Evolutionary conservation across 2,113 vertebrate species (phyloP).

Genomic region (Myodes glareolus): DNA sequence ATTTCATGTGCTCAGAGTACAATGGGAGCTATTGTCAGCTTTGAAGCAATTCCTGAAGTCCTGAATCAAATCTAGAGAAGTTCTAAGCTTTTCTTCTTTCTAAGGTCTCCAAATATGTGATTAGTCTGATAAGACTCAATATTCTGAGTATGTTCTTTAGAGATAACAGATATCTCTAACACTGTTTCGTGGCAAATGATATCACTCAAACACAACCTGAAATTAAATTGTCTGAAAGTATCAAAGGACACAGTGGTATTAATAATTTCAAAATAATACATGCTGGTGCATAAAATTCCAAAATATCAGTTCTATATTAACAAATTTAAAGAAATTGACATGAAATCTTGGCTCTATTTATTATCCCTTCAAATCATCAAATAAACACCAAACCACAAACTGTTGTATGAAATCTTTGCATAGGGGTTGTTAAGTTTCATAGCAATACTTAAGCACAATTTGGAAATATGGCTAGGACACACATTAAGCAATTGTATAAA

Average conservation of each 20-base stretch:
- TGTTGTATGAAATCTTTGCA: background rate
- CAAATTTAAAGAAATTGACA: background rate
- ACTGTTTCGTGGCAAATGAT: background rate
- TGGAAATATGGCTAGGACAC: background rate
- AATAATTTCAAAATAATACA: conserved; percentile 36
- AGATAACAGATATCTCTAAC: background rate
- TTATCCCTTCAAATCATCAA: background rate
- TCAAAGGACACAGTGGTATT: background rate
- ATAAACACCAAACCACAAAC: background rate
- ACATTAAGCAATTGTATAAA: background rate
- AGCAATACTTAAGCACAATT: background rate
- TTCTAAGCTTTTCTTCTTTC: background rate
- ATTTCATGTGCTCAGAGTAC: background rate
- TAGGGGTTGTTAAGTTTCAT: background rate
- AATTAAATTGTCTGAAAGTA: background rate
- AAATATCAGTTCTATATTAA: background rate
- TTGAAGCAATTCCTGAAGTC: background rate
- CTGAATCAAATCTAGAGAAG: background rate
- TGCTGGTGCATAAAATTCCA: background rate
- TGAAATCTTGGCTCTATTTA: background rate
- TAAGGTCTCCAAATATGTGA: background rate
- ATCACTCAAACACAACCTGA: background rate
- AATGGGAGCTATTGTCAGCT: background rate
- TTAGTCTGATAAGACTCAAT: background rate
- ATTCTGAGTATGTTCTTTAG: background rate